A percentile compares a stretch with the other conserved stretches of the same genome.
Evolutionary conservation across 2,113 vertebrate species (phyloP).

Genomic region (Crotalus helleri): DNA sequence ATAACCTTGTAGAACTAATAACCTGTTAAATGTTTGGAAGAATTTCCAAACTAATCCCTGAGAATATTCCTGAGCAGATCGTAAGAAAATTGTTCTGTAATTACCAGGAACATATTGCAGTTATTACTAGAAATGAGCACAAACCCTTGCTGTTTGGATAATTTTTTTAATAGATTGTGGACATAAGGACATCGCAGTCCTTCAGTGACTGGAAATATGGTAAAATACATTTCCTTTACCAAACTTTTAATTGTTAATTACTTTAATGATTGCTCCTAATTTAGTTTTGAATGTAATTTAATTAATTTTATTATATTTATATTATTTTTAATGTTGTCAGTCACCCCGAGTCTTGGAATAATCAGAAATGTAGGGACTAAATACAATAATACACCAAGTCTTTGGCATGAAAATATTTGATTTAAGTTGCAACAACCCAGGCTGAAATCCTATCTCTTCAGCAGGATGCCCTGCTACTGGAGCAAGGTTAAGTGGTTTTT

Average conservation of each 20-base stretch:
- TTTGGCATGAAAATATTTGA: neutral
- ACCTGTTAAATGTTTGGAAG: no score
- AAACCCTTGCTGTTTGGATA: neutral
- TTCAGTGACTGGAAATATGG: neutral
- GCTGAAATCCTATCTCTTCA: neutral
- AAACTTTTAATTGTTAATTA: neutral
- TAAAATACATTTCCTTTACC: neutral
- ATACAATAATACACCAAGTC: neutral
- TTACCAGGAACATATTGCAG: neutral
- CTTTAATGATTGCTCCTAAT: neutral
- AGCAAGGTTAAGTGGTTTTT: neutral
- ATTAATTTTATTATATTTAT: neutral
- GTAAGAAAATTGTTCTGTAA: neutral
- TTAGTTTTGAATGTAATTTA: neutral
- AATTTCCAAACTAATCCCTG: neutral
- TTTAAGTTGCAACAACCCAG: neutral
- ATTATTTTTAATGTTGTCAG: neutral
- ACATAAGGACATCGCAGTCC: neutral
- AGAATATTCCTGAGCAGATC: neutral
- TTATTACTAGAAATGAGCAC: neutral
- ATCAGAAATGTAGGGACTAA: neutral
- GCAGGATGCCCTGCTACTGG: neutral
- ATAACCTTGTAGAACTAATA: no score
- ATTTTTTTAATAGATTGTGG: neutral
- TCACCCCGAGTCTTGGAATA: neutral